Evolutionary conservation across 2,888 invertebrate species (phyloP).

Genomic region (Tenodera sinensis): DNA sequence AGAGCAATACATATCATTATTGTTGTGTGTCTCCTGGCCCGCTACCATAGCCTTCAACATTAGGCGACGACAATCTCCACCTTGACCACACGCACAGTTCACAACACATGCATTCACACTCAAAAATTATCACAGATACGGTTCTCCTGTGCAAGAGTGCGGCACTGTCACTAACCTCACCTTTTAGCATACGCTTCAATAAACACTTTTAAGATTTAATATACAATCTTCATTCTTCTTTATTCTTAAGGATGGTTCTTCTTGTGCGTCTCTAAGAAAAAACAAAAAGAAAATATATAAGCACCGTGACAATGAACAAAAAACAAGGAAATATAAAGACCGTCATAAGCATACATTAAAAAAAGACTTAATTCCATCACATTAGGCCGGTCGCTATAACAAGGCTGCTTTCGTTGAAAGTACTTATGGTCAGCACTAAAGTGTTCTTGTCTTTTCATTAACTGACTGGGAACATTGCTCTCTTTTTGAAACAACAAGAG

Average conservation of each 20-base stretch:
- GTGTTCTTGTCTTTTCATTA: no score
- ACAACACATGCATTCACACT: neutral
- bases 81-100: neutral
- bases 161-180: neutral
- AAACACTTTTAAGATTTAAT: neutral
- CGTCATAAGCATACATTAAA: no score
- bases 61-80: conserved; percentile 30
- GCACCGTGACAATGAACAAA: neutral
- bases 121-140: neutral
- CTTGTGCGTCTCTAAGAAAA: neutral
- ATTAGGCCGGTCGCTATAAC: no score
- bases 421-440: no score
- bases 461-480: no score
- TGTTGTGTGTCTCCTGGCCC: conserved; percentile 31
- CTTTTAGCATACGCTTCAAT: neutral
- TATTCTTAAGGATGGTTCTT: neutral
- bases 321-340: neutral
- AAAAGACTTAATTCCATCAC: no score
- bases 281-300: neutral
- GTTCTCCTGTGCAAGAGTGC: neutral
- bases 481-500: no score
- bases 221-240: neutral
- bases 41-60: conserved; percentile 36
- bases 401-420: no score
- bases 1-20: conserved; percentile 36